Percentiles rank a stretch among this genome's conserved stretches.
These are phyloP conservation scores for Rhabdornis inornatus DNA, from an alignment of 2,113 vertebrate genomes.

Conservation along the genomic window DNA sequence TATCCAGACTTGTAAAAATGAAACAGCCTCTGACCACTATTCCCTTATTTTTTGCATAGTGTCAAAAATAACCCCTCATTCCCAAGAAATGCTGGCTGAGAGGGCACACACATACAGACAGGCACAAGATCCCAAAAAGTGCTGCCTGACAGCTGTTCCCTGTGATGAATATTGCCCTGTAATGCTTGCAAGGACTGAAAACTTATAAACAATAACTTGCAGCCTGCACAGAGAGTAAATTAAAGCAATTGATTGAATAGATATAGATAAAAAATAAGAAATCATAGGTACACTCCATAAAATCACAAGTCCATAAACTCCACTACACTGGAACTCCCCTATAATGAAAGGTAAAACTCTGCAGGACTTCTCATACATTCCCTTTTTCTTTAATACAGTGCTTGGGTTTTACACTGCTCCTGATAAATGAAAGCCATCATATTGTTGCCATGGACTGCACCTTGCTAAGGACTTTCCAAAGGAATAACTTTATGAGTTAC, in stretches of 20 bases:
- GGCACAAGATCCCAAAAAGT: neutral
- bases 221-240: conserved; percentile 10
- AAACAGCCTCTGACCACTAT: neutral
- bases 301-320: conserved; percentile 51
- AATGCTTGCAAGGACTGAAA: neutral
- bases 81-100: neutral
- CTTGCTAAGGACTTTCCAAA: conserved; percentile 31
- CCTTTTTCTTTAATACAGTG: conserved; percentile 20
- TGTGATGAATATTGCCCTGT: neutral
- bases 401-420: conserved; percentile 17
- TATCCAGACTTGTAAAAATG: neutral
- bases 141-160: neutral
- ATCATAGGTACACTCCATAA: conserved; percentile 27
- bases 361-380: neutral
- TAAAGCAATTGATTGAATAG: conserved; percentile 13
- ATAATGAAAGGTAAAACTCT: conserved; percentile 43
- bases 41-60: neutral
- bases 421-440: conserved; percentile 4
- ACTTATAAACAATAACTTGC: neutral
- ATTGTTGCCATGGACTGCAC: neutral
- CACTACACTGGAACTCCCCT: conserved; percentile 5
- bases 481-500: neutral
- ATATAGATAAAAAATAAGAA: neutral
- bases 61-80: neutral
- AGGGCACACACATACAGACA: neutral